phyloP scores from a whole-genome alignment of 2,797 vertebrate species.

The Sebastes diploproa region DNA sequence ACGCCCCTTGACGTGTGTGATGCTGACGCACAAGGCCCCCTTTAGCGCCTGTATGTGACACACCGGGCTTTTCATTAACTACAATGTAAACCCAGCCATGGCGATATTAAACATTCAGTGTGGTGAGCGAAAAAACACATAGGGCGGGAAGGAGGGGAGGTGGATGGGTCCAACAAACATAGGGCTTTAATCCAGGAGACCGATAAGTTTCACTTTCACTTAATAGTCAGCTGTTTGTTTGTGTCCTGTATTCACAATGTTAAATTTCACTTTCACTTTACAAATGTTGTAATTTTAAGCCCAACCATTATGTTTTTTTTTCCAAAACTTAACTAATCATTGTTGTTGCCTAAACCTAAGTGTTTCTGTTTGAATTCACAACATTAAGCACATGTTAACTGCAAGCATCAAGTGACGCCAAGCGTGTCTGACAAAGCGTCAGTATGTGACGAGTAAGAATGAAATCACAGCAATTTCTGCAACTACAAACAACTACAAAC shows the following conservation, averaged over 20 bases:
- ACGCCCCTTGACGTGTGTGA: too few species aligned
- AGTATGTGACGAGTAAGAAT: background rate
- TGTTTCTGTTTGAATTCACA: background rate
- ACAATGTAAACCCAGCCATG: too few species aligned
- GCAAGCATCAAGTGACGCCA: too few species aligned
- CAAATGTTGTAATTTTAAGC: background rate
- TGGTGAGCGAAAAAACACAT: too few species aligned
- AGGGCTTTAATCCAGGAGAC: too few species aligned
- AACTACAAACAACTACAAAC: background rate
- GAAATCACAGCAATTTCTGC: background rate
- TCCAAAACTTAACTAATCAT: background rate
- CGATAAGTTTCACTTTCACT: background rate
- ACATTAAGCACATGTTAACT: background rate
- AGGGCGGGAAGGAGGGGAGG: too few species aligned
- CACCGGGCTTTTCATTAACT: too few species aligned
- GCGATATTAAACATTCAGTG: too few species aligned
- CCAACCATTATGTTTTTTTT: background rate
- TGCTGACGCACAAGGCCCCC: too few species aligned
- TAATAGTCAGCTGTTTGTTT: background rate
- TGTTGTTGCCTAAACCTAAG: background rate
- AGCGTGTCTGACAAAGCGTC: too few species aligned
- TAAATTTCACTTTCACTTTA: background rate
- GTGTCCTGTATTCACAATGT: background rate
- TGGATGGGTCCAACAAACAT: too few species aligned
- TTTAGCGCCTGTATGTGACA: too few species aligned